These are phyloP conservation scores for Ptilorrhoa leucosticta DNA, from an alignment of 2,113 vertebrate species.

Conservation along the genomic window DNA sequence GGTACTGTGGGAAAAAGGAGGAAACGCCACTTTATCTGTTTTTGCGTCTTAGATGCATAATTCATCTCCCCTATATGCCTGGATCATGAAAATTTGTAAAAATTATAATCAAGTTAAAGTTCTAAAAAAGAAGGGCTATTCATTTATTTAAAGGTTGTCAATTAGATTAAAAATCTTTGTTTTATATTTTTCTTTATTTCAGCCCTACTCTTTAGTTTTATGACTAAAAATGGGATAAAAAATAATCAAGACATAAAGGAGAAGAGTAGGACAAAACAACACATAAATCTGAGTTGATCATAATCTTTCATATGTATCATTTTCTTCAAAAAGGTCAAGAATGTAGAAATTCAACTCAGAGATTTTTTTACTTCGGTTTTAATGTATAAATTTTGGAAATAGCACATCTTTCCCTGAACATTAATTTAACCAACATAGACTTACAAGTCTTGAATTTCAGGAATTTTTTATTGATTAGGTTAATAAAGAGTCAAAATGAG, in stretches of 20 bases:
- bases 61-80: not conserved
- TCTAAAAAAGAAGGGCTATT: not conserved
- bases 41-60: not conserved
- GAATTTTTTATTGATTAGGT: not conserved
- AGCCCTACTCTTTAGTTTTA: not conserved
- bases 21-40: not conserved
- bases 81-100: not conserved
- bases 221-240: not conserved
- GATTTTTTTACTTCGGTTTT: not conserved
- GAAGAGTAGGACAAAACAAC: not conserved
- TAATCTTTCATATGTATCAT: not conserved
- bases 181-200: not conserved
- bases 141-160: not conserved
- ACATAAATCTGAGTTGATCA: not conserved
- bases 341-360: not conserved
- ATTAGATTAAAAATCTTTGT: rapidly evolving
- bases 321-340: not conserved
- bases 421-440: not conserved
- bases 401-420: not conserved
- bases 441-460: not conserved
- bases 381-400: not conserved
- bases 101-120: not conserved
- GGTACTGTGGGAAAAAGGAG: not conserved
- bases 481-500: not conserved
- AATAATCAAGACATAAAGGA: not conserved